phyloP scores from a whole-genome alignment of 2,797 vertebrate genomes.

The Acridotheres tristis region DNA sequence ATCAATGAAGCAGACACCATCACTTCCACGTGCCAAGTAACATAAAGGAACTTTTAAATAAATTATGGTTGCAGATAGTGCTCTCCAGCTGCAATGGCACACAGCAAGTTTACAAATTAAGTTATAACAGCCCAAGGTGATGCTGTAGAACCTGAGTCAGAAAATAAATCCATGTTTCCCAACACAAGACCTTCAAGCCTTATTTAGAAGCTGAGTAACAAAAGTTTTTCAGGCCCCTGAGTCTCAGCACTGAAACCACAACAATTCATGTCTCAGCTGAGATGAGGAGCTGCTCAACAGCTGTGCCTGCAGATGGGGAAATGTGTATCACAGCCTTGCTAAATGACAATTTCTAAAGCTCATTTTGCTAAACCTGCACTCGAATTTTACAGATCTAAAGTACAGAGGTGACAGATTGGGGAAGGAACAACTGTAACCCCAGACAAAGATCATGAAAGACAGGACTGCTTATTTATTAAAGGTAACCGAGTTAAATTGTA shows the following conservation, averaged over 20 bases:
- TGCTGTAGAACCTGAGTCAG: not conserved
- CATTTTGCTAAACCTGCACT: not conserved
- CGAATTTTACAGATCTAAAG: not conserved
- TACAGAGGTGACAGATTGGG: not conserved
- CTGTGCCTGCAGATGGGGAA: not conserved
- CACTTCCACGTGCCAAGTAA: rapidly evolving
- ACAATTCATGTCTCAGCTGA: not conserved
- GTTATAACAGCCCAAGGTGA: not conserved
- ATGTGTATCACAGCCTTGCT: not conserved
- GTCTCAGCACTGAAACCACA: not conserved
- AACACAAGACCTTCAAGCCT: not conserved
- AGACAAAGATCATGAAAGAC: not conserved
- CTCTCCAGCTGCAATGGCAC: not conserved
- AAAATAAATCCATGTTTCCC: not conserved
- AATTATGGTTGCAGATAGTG: not conserved
- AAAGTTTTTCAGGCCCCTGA: not conserved
- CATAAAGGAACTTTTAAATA: not conserved
- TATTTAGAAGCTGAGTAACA: not conserved
- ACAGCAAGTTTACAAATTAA: not conserved
- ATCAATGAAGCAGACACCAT: not conserved
- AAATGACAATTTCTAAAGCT: not conserved
- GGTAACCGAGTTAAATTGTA: not conserved
- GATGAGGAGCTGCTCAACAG: not conserved
- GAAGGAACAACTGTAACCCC: not conserved
- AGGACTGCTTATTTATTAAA: not conserved